Percentiles rank a stretch among this genome's conserved stretches.
These are phyloP conservation scores for Strix aluco DNA, from an alignment of 2,113 vertebrate species.

Conservation along the genomic window DNA sequence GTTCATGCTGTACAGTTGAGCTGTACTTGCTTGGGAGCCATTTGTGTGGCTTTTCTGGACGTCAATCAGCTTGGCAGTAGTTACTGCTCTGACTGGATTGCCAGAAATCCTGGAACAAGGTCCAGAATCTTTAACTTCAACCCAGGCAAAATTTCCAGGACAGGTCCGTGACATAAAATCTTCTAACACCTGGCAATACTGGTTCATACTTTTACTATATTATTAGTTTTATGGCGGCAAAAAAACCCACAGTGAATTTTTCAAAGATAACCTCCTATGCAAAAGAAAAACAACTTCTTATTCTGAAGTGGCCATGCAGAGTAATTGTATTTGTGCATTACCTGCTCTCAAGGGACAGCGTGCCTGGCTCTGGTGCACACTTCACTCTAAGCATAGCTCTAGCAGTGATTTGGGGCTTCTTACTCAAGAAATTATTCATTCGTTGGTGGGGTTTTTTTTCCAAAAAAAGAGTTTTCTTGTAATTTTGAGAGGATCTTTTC, in stretches of 20 bases:
- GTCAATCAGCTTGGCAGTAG: neutral
- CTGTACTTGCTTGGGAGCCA: neutral
- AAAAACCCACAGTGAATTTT: neutral
- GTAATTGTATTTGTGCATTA: neutral
- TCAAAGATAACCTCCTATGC: neutral
- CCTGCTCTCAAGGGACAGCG: neutral
- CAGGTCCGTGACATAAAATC: neutral
- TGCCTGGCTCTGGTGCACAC: neutral
- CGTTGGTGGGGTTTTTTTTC: too few relatives aligned
- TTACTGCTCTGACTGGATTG: neutral
- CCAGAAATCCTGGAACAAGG: neutral
- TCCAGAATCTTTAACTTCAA: neutral
- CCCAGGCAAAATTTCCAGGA: neutral
- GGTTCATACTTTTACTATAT: neutral
- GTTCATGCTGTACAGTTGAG: neutral
- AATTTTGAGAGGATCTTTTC: neutral
- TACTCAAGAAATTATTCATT: neutral
- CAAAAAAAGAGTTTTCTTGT: neutral
- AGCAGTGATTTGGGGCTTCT: neutral
- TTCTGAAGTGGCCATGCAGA: neutral
- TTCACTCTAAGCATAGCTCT: neutral
- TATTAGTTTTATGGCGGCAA: neutral
- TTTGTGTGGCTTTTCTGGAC: neutral
- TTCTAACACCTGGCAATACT: neutral
- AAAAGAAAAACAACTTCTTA: neutral